phyloP scores from a whole-genome alignment of 2,888 invertebrate species.

The Scaptomyza parva region DNA sequence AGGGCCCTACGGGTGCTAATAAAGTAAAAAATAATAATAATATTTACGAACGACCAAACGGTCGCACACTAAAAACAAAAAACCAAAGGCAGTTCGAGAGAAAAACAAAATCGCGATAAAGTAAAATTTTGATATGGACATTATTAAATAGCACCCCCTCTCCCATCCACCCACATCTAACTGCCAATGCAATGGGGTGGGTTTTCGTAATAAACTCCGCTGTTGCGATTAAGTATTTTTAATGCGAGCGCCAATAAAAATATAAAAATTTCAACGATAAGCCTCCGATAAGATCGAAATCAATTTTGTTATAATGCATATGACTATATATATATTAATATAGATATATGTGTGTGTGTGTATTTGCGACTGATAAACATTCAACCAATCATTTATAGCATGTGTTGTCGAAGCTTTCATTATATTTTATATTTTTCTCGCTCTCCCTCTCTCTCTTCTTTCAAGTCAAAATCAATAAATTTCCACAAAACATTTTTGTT shows the following conservation, averaged over 20 bases:
- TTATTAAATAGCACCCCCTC: slow-evolving; percentile 60
- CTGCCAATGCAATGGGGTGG: slow-evolving; percentile 24
- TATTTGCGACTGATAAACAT: slow-evolving; percentile 47
- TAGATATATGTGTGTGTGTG: slow-evolving; percentile 22
- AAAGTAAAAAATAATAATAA: slow-evolving; percentile 75
- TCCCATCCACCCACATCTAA: neutral
- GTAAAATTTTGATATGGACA: slow-evolving; percentile 78
- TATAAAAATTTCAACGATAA: slow-evolving; percentile 80
- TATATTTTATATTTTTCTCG: slow-evolving; percentile 35
- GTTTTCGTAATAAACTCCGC: slow-evolving; percentile 63
- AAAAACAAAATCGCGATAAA: slow-evolving; percentile 73
- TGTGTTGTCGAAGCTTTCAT: slow-evolving; percentile 43
- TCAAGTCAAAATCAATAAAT: slow-evolving; percentile 81
- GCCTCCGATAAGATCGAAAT: slow-evolving; percentile 67
- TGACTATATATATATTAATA: slow-evolving; percentile 15
- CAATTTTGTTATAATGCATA: slow-evolving; percentile 69
- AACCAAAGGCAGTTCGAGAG: slow-evolving; percentile 30
- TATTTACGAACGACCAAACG: slow-evolving; percentile 43
- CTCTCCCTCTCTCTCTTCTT: slow-evolving; percentile 18
- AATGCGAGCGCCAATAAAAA: slow-evolving; percentile 77
- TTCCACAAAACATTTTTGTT: slow-evolving; percentile 62
- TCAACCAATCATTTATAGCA: slow-evolving; percentile 52
- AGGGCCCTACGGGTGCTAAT: slow-evolving; percentile 75
- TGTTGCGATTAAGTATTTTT: slow-evolving; percentile 81
- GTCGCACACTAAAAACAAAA: slow-evolving; percentile 41